Evolutionary conservation across 2,888 invertebrate species (phyloP).

Genomic region (Adela reaumurella): DNA sequence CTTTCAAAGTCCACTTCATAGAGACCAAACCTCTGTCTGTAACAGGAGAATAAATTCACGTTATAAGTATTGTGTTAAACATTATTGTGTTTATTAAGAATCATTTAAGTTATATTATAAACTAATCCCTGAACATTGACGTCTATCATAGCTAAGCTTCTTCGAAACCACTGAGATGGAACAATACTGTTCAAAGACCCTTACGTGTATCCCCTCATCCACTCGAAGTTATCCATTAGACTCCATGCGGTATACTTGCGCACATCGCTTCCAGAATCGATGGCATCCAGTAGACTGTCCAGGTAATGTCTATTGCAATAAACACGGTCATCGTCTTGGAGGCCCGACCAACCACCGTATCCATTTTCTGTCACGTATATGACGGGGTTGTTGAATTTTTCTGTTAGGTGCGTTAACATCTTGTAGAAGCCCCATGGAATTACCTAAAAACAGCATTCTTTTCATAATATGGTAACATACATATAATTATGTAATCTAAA

Average conservation of each 20-base stretch:
- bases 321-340: slow-evolving; percentile 45
- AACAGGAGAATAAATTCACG: slow-evolving; percentile 13
- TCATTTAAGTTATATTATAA: neutral
- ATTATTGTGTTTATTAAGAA: neutral
- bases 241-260: slow-evolving; percentile 59
- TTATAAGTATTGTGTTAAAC: slow-evolving; percentile 4
- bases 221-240: slow-evolving; percentile 65
- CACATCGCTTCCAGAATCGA: slow-evolving; percentile 43
- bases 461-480: neutral
- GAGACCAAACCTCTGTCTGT: slow-evolving; percentile 57
- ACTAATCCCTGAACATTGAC: too few species aligned
- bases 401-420: slow-evolving; percentile 46
- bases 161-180: too few species aligned
- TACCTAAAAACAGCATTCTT: slow-evolving; percentile 23
- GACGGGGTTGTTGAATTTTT: slow-evolving; percentile 49
- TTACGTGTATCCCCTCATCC: slow-evolving; percentile 56
- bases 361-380: slow-evolving; percentile 61
- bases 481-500: neutral
- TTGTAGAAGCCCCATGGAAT: slow-evolving; percentile 60
- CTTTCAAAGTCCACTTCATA: slow-evolving; percentile 60
- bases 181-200: slow-evolving; percentile 10
- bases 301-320: slow-evolving; percentile 38
- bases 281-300: slow-evolving; percentile 37
- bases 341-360: slow-evolving; percentile 41
- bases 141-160: too few species aligned